Evolutionary conservation across 2,888 invertebrate genomes (phyloP), one percentile per base, ranked within the genome.

Genomic region (Lucinisca nassula): DNA sequence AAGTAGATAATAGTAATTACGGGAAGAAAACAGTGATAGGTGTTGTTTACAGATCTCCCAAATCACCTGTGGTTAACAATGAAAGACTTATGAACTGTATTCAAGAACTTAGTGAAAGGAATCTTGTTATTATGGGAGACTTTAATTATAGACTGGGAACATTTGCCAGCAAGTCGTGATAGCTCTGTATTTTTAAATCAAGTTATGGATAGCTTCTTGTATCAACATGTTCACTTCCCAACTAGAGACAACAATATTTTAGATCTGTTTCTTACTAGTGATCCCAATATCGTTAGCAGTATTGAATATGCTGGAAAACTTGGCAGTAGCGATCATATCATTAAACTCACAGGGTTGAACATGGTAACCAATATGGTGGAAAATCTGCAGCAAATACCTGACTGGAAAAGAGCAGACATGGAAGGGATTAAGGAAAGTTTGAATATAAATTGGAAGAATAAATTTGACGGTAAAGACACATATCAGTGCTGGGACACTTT

Each of bases 381-480:
- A 24, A 77, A 77, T 32, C 6, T n/a, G 12, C 58, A 77, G 37
- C n/a, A 77, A 37, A 17, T 77, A n/a, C 77, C 77, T 30, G 77
- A 77, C 45, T 75, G 75, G 75, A 75, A 75, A 75, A 75, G 49
- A 45, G 75, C 75, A 6, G 30, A 75, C 45, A 75, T 75, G 40
- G 45, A 75, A 8, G 49, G 17, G 8, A 45, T 45, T 45, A 45
- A 45, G 45, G 45, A 45, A 8, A 45, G 45, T 45, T 61, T 61
- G 30, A 61, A 61, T 30, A 27, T 61, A 17, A 30, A 61, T 61
- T 61, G 61, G 61, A 61, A 61, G 30, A 24, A 61, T 24, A 61
- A 24, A 61, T 61, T 61, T 24, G 61, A 61, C 2, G 61, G 61
- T 8, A 61, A 61, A 12, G 61, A 61, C 61, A 61, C 61, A 10